These are phyloP conservation scores for Epizoanthus scotinus DNA, from an alignment of 92 coral and sea anemone genomes.

Conservation along the genomic window DNA sequence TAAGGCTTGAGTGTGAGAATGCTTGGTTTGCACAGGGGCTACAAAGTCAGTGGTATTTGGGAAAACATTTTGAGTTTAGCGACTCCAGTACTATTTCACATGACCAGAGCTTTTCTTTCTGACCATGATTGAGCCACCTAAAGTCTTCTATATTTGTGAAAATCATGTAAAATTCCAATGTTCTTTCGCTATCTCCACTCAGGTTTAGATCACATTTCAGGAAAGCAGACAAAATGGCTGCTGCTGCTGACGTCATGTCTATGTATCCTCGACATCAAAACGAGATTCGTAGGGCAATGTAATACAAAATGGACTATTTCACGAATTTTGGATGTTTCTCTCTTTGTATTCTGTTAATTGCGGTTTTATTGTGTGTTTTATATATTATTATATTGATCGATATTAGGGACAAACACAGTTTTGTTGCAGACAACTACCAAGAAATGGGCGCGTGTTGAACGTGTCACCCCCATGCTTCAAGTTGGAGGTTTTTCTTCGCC, in stretches of 20 bases:
- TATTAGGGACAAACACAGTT: conserved; percentile 27
- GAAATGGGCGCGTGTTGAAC: conserved; percentile 47
- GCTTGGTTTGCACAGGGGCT: conserved; percentile 26
- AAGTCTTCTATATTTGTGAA: conserved; percentile 16
- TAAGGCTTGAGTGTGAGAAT: conserved; percentile 20
- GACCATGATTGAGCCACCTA: conserved; percentile 64
- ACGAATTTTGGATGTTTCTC: background rate
- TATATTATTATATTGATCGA: background rate
- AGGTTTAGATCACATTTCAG: background rate
- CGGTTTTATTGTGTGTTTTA: conserved; percentile 21
- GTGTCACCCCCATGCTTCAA: conserved; percentile 63
- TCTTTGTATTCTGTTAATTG: background rate
- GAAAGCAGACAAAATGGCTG: conserved; percentile 57
- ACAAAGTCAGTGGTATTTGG: conserved; percentile 10
- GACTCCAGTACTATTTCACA: conserved; percentile 41
- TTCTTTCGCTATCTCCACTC: conserved; percentile 21
- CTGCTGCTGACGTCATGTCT: conserved; percentile 44
- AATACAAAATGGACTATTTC: too few species aligned
- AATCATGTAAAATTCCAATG: conserved; percentile 64
- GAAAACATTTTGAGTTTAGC: conserved; percentile 32
- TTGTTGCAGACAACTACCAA: conserved; percentile 67
- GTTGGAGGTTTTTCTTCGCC: conserved; percentile 55
- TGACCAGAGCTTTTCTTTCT: conserved; percentile 66
- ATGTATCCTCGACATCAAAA: conserved; percentile 37
- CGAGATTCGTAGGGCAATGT: background rate